A percentile compares a stretch with the other conserved stretches of the same genome.
These are phyloP conservation scores for Mustelus asterias DNA, from an alignment of 2,113 vertebrate species.

Conservation along the genomic window DNA sequence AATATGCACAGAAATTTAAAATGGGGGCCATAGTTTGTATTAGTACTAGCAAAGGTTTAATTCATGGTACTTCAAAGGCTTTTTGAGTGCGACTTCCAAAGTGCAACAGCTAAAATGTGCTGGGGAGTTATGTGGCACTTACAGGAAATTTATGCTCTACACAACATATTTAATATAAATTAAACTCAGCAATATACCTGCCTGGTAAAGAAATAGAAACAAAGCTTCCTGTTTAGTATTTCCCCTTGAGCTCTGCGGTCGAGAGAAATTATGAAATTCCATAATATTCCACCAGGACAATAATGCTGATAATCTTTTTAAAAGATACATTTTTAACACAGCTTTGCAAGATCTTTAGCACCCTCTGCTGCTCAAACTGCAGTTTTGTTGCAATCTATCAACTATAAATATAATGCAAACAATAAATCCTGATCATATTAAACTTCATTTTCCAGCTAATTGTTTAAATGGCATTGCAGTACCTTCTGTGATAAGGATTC, in stretches of 20 bases:
- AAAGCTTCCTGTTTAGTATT: not conserved
- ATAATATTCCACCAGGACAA: not conserved
- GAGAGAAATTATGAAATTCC: not conserved
- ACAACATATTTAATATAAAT: too few relatives aligned
- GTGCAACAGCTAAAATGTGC: not conserved
- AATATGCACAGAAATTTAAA: not conserved
- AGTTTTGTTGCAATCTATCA: not conserved
- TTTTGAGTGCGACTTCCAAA: not conserved
- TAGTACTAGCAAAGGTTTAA: not conserved
- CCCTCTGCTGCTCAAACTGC: not conserved
- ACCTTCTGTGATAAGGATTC: not conserved
- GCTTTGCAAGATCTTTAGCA: not conserved
- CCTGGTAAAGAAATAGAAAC: not conserved
- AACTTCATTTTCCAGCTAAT: not conserved
- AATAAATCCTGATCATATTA: not conserved
- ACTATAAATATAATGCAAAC: not conserved
- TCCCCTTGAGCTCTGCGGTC: not conserved
- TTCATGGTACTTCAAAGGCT: not conserved
- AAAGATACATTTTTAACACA: not conserved
- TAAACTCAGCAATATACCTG: not conserved
- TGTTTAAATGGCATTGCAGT: not conserved
- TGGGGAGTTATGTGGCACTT: not conserved
- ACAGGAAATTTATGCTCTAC: not conserved
- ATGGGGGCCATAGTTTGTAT: not conserved
- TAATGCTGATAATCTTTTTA: not conserved